phyloP scores from a whole-genome alignment of 1,140 invertebrate genomes.

The Bombyx mori region DNA sequence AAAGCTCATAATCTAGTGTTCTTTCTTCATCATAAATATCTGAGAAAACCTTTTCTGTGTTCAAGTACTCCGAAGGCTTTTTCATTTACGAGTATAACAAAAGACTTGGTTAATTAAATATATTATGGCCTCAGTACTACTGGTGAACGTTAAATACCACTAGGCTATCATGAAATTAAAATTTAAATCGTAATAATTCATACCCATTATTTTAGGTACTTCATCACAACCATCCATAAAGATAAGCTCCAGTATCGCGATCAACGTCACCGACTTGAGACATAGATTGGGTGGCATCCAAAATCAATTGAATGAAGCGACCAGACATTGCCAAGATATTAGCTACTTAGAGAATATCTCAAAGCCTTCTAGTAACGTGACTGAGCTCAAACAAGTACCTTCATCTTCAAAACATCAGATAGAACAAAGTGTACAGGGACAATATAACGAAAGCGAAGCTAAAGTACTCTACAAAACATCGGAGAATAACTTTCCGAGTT shows the following conservation, averaged over 20 bases:
- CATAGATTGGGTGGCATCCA: constrained; percentile 45
- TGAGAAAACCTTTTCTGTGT: too few relatives aligned
- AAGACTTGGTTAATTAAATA: too few relatives aligned
- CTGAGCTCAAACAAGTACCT: background rate
- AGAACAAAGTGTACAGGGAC: constrained; percentile 14
- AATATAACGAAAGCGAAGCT: constrained; percentile 24
- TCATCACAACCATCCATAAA: constrained; percentile 38
- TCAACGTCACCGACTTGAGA: constrained; percentile 46
- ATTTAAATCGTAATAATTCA: too few relatives aligned
- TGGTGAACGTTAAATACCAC: too few relatives aligned
- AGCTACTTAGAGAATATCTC: constrained; percentile 20
- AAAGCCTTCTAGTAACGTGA: constrained; percentile 1
- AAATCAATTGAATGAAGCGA: constrained; percentile 41
- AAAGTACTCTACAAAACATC: constrained; percentile 36
- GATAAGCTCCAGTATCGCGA: constrained; percentile 40
- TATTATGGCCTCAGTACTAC: too few relatives aligned
- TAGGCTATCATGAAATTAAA: too few relatives aligned
- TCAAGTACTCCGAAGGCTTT: too few relatives aligned
- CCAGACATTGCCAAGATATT: constrained; percentile 35
- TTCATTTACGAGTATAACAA: too few relatives aligned
- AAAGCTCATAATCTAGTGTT: too few relatives aligned
- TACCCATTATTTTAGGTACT: constrained; percentile 28
- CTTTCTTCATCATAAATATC: too few relatives aligned
- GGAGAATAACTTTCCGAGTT: constrained; percentile 22
- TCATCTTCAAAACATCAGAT: constrained; percentile 8